These are phyloP conservation scores for Drosophila cracens DNA, from an alignment of 2,888 invertebrate species.

Conservation along the genomic window DNA sequence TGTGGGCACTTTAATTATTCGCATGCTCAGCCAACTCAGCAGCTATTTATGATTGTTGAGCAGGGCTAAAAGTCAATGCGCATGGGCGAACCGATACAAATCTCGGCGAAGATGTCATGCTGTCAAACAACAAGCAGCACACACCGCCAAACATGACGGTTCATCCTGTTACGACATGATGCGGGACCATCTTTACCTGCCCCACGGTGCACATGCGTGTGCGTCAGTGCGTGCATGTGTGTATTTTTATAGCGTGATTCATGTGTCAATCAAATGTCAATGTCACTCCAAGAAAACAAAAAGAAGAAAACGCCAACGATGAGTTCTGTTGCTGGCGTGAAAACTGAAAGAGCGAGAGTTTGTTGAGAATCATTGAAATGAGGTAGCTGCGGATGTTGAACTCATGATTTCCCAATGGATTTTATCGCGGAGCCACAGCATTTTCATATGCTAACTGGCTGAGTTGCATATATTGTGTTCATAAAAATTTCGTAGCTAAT, in stretches of 20 bases:
- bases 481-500: constrained; percentile 40
- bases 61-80: constrained; percentile 38
- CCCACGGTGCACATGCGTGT: constrained; percentile 10
- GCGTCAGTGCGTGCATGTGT: constrained; percentile 13
- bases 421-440: background rate
- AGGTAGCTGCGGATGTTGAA: background rate
- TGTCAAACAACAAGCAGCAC: constrained; percentile 35
- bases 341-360: constrained; percentile 21
- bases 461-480: constrained; percentile 19
- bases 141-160: constrained; percentile 28
- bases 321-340: constrained; percentile 24
- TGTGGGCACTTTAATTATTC: constrained; percentile 41
- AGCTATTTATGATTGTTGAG: constrained; percentile 44
- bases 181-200: constrained; percentile 25
- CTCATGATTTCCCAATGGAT: constrained; percentile 4
- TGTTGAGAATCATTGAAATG: background rate
- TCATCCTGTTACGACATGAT: constrained; percentile 56
- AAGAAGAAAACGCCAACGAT: constrained; percentile 19
- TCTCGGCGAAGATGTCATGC: constrained; percentile 43
- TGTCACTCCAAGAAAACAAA: constrained; percentile 63
- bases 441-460: constrained; percentile 6
- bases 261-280: constrained; percentile 83
- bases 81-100: constrained; percentile 37
- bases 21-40: constrained; percentile 29
- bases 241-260: constrained; percentile 78